Evolutionary conservation across 2,113 vertebrate species (phyloP).

Genomic region (Tylochromis polylepis): DNA sequence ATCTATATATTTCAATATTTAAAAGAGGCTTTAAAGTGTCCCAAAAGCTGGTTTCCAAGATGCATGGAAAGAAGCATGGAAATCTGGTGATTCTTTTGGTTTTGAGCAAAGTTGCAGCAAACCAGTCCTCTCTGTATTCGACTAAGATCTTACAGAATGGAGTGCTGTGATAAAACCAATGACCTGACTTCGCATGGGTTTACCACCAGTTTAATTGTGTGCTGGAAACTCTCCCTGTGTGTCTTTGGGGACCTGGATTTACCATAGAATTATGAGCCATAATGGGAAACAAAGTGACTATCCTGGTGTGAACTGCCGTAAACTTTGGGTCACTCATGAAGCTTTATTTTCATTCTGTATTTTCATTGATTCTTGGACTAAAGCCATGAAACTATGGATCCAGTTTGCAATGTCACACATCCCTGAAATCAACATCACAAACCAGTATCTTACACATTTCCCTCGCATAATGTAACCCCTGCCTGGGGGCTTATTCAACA

Average conservation of each 20-base stretch:
- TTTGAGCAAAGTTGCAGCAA: background rate
- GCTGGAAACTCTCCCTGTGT: constrained; percentile 4
- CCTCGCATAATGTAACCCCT: background rate
- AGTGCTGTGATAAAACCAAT: constrained; percentile 44
- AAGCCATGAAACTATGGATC: constrained; percentile 28
- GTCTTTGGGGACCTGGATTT: background rate
- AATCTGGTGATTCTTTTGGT: background rate
- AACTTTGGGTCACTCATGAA: background rate
- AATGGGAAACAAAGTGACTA: background rate
- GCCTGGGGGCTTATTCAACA: constrained; percentile 5
- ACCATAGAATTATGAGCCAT: background rate
- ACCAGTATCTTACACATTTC: background rate
- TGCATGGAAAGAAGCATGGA: background rate
- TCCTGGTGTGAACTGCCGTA: background rate
- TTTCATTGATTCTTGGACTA: background rate
- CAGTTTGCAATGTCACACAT: background rate
- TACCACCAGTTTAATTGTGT: constrained; percentile 24
- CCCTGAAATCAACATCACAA: constrained; percentile 40
- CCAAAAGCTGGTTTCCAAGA: background rate
- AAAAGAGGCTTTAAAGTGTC: background rate
- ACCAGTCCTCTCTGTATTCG: constrained; percentile 30
- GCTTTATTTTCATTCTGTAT: background rate
- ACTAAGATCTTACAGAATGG: constrained; percentile 13
- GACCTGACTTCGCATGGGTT: constrained; percentile 29
- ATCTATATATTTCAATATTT: background rate